Percentiles rank a stretch among this genome's conserved stretches.
These are phyloP conservation scores for Erithacus rubecula DNA, from an alignment of 2,797 vertebrate genomes.

Conservation along the genomic window DNA sequence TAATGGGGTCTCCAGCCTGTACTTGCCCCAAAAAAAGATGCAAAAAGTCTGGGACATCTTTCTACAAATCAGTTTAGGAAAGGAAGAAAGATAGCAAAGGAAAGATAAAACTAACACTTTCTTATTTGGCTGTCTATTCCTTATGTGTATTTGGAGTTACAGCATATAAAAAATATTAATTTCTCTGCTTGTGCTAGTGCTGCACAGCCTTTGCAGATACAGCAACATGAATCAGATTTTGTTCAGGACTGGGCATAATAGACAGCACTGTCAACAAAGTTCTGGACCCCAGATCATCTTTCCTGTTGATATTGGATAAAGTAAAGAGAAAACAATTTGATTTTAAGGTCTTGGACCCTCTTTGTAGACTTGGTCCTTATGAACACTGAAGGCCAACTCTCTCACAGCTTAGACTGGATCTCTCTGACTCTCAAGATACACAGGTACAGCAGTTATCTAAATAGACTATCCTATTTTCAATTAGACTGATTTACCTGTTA, in stretches of 20 bases:
- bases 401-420: not conserved
- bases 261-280: conserved; percentile 25
- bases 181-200: not conserved
- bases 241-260: not conserved
- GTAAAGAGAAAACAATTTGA: not conserved
- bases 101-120: not conserved
- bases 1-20: not conserved
- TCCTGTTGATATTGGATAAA: not conserved
- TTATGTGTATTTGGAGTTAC: not conserved
- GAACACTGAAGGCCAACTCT: not conserved
- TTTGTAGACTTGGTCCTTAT: not conserved
- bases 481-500: not conserved
- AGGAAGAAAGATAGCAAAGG: not conserved
- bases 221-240: not conserved
- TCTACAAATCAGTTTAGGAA: not conserved
- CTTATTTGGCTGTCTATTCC: not conserved
- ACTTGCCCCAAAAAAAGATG: not conserved
- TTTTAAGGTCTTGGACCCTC: not conserved
- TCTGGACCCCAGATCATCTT: not conserved
- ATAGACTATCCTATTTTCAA: not conserved
- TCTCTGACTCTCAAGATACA: not conserved
- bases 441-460: not conserved
- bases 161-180: not conserved
- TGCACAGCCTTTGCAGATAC: not conserved
- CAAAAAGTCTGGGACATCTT: not conserved